Conservation (phyloP, 1,140 invertebrate genomes). For the Pseudoatta argentina region DNA sequence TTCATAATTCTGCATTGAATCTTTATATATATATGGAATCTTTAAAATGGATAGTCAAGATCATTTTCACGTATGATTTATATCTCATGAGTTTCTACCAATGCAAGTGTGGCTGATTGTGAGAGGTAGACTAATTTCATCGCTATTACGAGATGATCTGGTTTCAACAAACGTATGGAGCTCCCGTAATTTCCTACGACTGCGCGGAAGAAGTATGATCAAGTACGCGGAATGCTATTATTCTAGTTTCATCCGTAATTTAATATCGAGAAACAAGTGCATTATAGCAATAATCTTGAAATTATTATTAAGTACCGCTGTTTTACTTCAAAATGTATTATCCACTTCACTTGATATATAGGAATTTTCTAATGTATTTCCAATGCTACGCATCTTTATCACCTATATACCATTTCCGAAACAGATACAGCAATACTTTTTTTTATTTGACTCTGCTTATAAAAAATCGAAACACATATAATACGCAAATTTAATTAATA, state of each 20-base stretch:
- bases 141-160: conserved; percentile 49
- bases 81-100: conserved; percentile 25
- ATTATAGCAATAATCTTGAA: conserved; percentile 22
- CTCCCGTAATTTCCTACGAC: conserved; percentile 42
- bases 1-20: not conserved
- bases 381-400: not conserved
- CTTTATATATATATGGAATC: too few species aligned
- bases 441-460: not conserved
- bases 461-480: not conserved
- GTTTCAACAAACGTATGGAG: conserved; percentile 43
- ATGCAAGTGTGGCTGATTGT: conserved; percentile 17
- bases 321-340: conserved; percentile 35
- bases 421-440: not conserved
- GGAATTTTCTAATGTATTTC: not conserved
- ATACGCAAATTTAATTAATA: not conserved
- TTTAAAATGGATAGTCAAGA: not conserved
- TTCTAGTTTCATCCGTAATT: conserved; percentile 52
- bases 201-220: conserved; percentile 46
- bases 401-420: not conserved
- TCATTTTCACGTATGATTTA: conserved; percentile 35
- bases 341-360: not conserved
- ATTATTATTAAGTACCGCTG: conserved; percentile 37
- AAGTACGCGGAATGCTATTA: conserved; percentile 46
- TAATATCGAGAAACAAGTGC: conserved; percentile 30
- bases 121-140: conserved; percentile 50